Evolutionary conservation across 2,797 vertebrate species (phyloP).

Genomic region (Vespertilio murinus): DNA sequence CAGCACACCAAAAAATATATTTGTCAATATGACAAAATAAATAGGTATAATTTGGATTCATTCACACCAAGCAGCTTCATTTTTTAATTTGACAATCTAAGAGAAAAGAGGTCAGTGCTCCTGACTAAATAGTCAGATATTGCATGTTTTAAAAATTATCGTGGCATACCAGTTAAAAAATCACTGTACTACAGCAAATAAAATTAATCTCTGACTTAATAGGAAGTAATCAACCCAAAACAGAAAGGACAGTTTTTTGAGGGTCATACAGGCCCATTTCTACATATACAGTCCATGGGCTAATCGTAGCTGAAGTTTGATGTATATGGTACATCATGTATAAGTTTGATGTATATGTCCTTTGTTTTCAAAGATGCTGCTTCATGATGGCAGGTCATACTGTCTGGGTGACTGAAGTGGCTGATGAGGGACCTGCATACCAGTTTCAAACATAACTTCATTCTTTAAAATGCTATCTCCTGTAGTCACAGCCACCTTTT

Average conservation of each 20-base stretch:
- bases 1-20: neutral
- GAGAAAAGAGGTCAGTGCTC: neutral
- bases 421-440: neutral
- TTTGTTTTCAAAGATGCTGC: neutral
- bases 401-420: neutral
- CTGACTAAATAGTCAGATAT: neutral
- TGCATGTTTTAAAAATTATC: neutral
- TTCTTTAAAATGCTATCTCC: neutral
- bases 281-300: neutral
- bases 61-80: neutral
- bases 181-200: neutral
- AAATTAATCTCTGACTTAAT: neutral
- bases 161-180: neutral
- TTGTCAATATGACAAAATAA: neutral
- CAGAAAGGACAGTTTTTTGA: neutral
- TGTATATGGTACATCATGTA: too few species aligned
- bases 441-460: neutral
- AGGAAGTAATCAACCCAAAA: neutral
- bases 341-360: neutral
- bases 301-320: neutral
- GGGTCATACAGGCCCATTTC: neutral
- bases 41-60: neutral
- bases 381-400: neutral
- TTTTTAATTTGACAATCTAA: neutral
- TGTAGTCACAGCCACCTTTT: neutral